Percentiles rank a stretch among this genome's conserved stretches.
Conservation (phyloP, 2,888 invertebrate genomes). For the Stratiomys singularior region DNA sequence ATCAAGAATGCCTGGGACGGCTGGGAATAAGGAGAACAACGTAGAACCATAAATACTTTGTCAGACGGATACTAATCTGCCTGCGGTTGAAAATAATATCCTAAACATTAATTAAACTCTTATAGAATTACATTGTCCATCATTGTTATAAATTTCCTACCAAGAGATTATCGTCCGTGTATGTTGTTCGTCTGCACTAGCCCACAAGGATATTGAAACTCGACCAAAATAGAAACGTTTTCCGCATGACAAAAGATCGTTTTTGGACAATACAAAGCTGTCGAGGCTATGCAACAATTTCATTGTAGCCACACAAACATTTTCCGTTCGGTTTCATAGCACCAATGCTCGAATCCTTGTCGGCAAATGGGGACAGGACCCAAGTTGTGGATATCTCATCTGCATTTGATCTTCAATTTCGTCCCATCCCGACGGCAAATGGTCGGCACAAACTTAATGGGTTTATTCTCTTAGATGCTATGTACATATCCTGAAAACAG, state of each 20-base stretch:
- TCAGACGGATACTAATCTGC: conserved; percentile 18
- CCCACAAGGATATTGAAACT: conserved; percentile 41
- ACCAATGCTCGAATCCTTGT: background rate
- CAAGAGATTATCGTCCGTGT: conserved; percentile 29
- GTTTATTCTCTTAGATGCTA: conserved; percentile 37
- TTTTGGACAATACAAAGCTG: conserved; percentile 8
- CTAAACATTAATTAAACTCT: conserved; percentile 33
- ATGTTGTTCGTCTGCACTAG: background rate
- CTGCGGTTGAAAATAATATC: conserved; percentile 30
- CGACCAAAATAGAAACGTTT: conserved; percentile 38
- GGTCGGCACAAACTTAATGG: conserved; percentile 24
- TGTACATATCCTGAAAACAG: background rate
- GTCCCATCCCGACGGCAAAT: background rate
- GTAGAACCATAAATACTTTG: too few relatives aligned
- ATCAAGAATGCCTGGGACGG: too few relatives aligned
- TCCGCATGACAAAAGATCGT: conserved; percentile 42
- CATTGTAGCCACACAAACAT: conserved; percentile 32
- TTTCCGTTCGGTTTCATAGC: background rate
- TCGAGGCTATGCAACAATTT: conserved; percentile 29
- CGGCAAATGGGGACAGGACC: conserved; percentile 14
- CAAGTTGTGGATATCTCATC: conserved; percentile 30
- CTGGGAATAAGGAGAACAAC: too few relatives aligned
- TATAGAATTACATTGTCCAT: conserved; percentile 45
- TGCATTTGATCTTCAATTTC: conserved; percentile 13
- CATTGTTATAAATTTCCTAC: conserved; percentile 32